Evolutionary conservation across 2,113 vertebrate genomes (phyloP).

Genomic region (Cheilinus undulatus): DNA sequence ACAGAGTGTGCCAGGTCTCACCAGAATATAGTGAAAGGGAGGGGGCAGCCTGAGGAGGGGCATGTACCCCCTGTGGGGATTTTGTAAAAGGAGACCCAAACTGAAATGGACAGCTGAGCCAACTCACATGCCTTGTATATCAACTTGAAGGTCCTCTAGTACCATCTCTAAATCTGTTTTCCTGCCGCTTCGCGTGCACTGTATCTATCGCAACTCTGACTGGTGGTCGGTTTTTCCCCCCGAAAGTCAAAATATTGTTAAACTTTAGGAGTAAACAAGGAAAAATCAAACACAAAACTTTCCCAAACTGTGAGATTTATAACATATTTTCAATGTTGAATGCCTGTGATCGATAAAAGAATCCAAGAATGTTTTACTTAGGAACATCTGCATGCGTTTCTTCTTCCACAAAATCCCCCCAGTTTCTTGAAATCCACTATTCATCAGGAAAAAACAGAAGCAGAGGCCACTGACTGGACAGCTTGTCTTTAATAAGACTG

Average conservation of each 20-base stretch:
- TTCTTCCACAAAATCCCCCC: background rate
- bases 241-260: background rate
- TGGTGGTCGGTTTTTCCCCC: background rate
- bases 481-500: slow-evolving; percentile 78
- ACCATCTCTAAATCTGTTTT: slow-evolving; percentile 38
- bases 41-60: slow-evolving; percentile 21
- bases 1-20: slow-evolving; percentile 38
- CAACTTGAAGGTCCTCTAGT: slow-evolving; percentile 22
- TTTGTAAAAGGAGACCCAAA: slow-evolving; percentile 70
- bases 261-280: slow-evolving; percentile 11
- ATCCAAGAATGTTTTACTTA: background rate
- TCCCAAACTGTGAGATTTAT: slow-evolving; percentile 26
- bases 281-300: slow-evolving; percentile 15
- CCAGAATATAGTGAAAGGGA: slow-evolving; percentile 28
- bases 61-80: slow-evolving; percentile 57
- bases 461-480: slow-evolving; percentile 55
- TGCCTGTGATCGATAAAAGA: slow-evolving; percentile 28
- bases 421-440: background rate
- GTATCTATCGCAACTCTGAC: background rate
- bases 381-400: slow-evolving; percentile 9
- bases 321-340: slow-evolving; percentile 20
- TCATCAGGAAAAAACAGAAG: slow-evolving; percentile 10
- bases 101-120: slow-evolving; percentile 65
- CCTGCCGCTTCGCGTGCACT: slow-evolving; percentile 10
- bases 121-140: slow-evolving; percentile 42